Evolutionary conservation across 2,797 vertebrate genomes (phyloP), one percentile per base, ranked within the genome.

Genomic region (Eptatretus atami): DNA sequence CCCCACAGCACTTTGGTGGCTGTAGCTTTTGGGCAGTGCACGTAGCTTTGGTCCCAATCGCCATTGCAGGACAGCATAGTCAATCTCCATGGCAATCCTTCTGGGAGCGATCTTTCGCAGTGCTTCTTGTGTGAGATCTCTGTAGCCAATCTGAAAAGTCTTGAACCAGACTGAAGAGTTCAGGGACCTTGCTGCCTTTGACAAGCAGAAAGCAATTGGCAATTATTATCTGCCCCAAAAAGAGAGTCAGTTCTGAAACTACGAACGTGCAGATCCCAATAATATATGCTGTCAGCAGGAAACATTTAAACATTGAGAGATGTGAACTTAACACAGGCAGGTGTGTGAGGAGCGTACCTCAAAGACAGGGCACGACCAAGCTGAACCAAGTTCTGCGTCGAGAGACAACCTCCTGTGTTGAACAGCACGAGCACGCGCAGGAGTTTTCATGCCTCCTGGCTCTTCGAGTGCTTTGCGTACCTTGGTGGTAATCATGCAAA

Each of bases 21-120:
- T 86, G 83, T 87, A 98, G 70, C 84, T 96, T 74, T 98, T 98
- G 3, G 92, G 92, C 64, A 96, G 77, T 65, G 92, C 92, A 74
- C 92, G 70, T 96, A 95, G 77, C 90, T n/a, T 98, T 69, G 83
- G 92, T 67, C 92, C 92, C 69, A 98, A 73, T 67, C 85, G 81
- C 73, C n/a, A n/a, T 98, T 98, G 73, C 92, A 98, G 68, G 92
- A 96, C n/a, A 52, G 87, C 83, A 24, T 98, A 98, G 73, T 98
- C 90, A 53, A 98, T 98, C 75, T 98, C 92, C 92, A 98, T 95
- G 67, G 92, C 92, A 65, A 98, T 98, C 84, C 92, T 73, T 98
- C 90, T 0, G 83, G 15, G 84, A 83, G 53, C 92, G 78, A 67
- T 98, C 92, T 74, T 98, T 98, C 1, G 90, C 70, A 87, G 84